phyloP scores from a whole-genome alignment of 92 coral and sea anemone genomes.

The Zoanthus solanderi region DNA sequence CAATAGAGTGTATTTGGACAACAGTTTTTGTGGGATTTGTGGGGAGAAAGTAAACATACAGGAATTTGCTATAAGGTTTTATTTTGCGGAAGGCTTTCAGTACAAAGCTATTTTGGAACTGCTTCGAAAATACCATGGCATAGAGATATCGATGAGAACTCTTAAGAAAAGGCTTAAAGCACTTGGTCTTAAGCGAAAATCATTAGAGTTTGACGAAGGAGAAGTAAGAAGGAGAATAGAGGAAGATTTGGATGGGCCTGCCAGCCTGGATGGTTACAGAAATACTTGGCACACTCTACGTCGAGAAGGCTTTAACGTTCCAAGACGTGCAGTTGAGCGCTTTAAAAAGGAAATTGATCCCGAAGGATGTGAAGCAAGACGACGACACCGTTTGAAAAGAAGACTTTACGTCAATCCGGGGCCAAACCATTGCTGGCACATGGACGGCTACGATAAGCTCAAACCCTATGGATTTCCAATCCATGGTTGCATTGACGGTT shows the following conservation, averaged over 20 bases:
- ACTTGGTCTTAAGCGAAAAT: conserved; percentile 39
- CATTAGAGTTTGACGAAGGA: conserved; percentile 43
- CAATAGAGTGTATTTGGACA: conserved; percentile 23
- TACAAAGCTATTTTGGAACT: conserved; percentile 56
- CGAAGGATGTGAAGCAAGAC: conserved; percentile 59
- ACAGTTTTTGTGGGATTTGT: conserved; percentile 47
- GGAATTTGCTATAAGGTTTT: conserved; percentile 50
- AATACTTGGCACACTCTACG: conserved; percentile 40
- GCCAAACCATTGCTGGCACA: conserved; percentile 49
- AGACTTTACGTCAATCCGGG: conserved; percentile 48
- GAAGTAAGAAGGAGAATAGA: conserved; percentile 45
- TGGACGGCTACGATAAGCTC: conserved; percentile 26
- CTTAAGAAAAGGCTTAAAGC: conserved; percentile 45
- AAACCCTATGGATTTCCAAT: conserved; percentile 21
- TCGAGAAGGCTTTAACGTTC: conserved; percentile 46
- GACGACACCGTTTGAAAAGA: conserved; percentile 52
- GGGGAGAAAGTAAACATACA: conserved; percentile 54
- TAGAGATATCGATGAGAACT: conserved; percentile 41
- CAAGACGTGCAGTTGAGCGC: conserved; percentile 40
- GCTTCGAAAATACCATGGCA: conserved; percentile 35
- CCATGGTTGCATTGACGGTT: conserved; percentile 31
- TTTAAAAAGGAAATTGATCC: conserved; percentile 59
- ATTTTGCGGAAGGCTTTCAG: conserved; percentile 55
- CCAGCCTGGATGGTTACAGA: conserved; percentile 50
- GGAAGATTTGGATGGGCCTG: conserved; percentile 45